Base-by-base conservation (phyloP, 2,888 invertebrate species). In the Drosophila affinis region DNA sequence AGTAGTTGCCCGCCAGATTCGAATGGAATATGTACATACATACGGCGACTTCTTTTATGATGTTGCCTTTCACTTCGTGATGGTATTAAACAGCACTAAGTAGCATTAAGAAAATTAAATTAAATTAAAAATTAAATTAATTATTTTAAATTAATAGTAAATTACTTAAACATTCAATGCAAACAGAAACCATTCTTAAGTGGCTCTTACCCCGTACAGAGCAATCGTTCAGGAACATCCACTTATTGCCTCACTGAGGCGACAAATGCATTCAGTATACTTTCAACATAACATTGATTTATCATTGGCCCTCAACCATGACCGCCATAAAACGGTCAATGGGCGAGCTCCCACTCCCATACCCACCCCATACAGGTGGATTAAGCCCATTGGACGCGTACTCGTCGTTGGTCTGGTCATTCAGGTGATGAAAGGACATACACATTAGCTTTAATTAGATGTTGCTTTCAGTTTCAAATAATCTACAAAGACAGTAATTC, bases 321-420 rank as follows among this genome's bases (percentile, higher is more conserved):
- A 51, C 51, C 14, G 1, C 21, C 54, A 61, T 81, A 79, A 84
- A 79, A 63, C 64, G 74, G 62, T 64, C 71, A 85, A 76, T 81
- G 48, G 39, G 39, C 9, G 54, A n/a, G 46, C 39, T 24, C 17
- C 14, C 39, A 39, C n/a, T 54, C 18, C 29, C 39, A 39, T 14
- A 39, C 18, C 29, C 45, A 27, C 39, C 29, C 57, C 32, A 1
- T 3, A 18, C 12, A 7, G 3, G 9, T 17, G 46, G 46, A 58
- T 58, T 27, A 47, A 61, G 58, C 32, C 58, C 1, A 46, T 24
- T 29, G n/a, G 24, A 24, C 46, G n/a, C 46, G 21, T 29, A 3
- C 2, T 14, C 34, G 14, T 34, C 57, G 45, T 32, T 56, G 18
- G 24, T 46, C 45, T 21, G 58, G 18, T 44, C 24, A 12, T n/a